Percentiles rank a stretch among this genome's conserved stretches.
Evolutionary conservation across 2,113 vertebrate species (phyloP).

Genomic region (Neogobius melanostomus): DNA sequence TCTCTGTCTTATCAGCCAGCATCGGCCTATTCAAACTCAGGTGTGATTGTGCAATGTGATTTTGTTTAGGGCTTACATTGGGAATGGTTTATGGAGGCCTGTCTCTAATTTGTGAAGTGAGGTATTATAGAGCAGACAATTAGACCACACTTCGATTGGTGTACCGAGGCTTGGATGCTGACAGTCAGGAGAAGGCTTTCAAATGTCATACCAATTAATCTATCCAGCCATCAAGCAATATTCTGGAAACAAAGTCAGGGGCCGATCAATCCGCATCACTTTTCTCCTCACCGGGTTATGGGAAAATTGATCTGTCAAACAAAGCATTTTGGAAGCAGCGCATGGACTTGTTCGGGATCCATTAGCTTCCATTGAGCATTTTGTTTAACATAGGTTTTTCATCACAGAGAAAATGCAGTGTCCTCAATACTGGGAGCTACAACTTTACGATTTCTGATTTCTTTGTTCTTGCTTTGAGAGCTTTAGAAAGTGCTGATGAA

Average conservation of each 20-base stretch:
- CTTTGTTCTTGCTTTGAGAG: constrained; percentile 67
- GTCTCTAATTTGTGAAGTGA: constrained; percentile 68
- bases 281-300: constrained; percentile 78
- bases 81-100: constrained; percentile 52
- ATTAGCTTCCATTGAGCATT: constrained; percentile 77
- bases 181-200: constrained; percentile 75
- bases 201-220: constrained; percentile 79
- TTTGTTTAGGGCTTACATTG: constrained; percentile 57
- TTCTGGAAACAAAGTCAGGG: constrained; percentile 77
- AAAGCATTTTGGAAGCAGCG: constrained; percentile 77
- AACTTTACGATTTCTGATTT: constrained; percentile 73
- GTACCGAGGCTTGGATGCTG: constrained; percentile 61
- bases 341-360: constrained; percentile 74
- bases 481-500: constrained; percentile 66
- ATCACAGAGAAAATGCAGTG: constrained; percentile 75
- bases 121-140: constrained; percentile 72
- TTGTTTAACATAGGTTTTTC: constrained; percentile 80
- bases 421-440: constrained; percentile 73
- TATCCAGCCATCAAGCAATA: constrained; percentile 78
- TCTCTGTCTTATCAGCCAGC: constrained; percentile 61
- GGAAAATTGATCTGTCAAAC: constrained; percentile 81
- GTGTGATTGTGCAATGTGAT: constrained; percentile 53
- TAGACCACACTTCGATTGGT: constrained; percentile 67
- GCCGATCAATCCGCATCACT: constrained; percentile 77
- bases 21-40: constrained; percentile 55